Evolutionary conservation across 2,113 vertebrate species (phyloP), one percentile per base, ranked within the genome.

Genomic region (Vulpes ferrilata): DNA sequence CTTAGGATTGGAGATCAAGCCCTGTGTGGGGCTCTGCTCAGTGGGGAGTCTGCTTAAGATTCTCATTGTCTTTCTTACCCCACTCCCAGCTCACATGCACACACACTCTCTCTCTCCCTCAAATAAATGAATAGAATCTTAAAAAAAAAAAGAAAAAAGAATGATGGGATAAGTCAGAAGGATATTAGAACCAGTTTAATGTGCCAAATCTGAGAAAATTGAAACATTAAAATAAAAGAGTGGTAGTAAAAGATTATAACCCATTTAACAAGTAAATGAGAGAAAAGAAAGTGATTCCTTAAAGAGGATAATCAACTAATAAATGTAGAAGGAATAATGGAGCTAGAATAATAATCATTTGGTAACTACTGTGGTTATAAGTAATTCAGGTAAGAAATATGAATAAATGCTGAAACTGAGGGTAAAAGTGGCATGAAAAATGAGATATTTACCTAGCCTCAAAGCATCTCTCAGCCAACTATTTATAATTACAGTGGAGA

Each of bases 311-410:
- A 30, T 32, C 71, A 67, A 22, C 7, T 85, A 78, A 85, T 84
- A 85, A 78, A 43, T 85, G 23, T 76, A 78, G 80, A 67, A 95
- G 64, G 55, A 65, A 64, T 74, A 62, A 71, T 53, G 27, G 53
- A 80, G 16, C 17, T 62, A 85, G 32, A 62, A 79, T 87, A 86
- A 43, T 57, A 79, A 87, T 78, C 15, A 57, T 57, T 65, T 48
- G 59, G 84, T 17, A 74, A 57, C 38, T 62, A 55, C 19, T 7
- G 13, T 80, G n/a, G 53, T 32, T 69, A 25, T 69, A 86, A 86
- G 22, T 87, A 81, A 81, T 92, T 92, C n/a, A 81, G 20, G 65
- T 15, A 92, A 95, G 25, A 87, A 71, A 80, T 87, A 55, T 25
- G 76, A 88, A 16, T 64, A 16, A 11, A 55, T 80, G 38, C 73